Percentiles rank a stretch among this genome's conserved stretches.
Conservation (phyloP, 2,888 invertebrate species). For the Andrena hattorfiana region DNA sequence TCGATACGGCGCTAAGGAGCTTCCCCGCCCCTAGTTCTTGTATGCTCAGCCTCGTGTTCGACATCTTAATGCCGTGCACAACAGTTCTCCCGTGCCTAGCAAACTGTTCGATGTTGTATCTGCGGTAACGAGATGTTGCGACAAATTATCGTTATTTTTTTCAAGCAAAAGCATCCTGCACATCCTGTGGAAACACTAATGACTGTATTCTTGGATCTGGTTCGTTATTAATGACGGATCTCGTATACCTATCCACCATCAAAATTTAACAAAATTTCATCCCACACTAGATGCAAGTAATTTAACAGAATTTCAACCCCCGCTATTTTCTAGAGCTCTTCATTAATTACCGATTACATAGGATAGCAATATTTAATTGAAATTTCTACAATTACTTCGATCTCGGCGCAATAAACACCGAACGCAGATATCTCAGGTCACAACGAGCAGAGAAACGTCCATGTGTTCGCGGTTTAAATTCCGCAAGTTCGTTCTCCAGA, state of each 20-base stretch:
- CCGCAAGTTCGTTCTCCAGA: neutral
- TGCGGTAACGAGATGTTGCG: conserved; percentile 21
- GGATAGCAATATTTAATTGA: neutral
- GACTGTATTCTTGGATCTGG: too few relatives aligned
- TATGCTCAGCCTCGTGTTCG: conserved; percentile 34
- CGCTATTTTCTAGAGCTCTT: too few relatives aligned
- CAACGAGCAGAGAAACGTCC: neutral
- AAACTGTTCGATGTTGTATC: conserved; percentile 28
- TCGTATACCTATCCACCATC: too few relatives aligned
- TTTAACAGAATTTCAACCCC: too few relatives aligned
- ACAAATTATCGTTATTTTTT: conserved; percentile 1
- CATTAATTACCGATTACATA: neutral
- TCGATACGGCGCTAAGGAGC: conserved; percentile 67
- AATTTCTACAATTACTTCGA: conserved; percentile 5
- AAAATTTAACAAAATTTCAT: too few relatives aligned
- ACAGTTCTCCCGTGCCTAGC: neutral
- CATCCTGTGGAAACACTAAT: neutral
- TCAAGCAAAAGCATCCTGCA: neutral
- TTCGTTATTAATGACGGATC: neutral
- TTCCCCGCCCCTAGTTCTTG: conserved; percentile 29
- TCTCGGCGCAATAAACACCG: neutral
- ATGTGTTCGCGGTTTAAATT: neutral
- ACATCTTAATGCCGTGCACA: conserved; percentile 42
- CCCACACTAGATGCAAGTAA: too few relatives aligned
- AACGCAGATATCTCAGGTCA: neutral